Percentiles rank a stretch among this genome's conserved stretches.
Evolutionary conservation across 2,888 invertebrate species (phyloP).

Genomic region (Conomelus anceps): DNA sequence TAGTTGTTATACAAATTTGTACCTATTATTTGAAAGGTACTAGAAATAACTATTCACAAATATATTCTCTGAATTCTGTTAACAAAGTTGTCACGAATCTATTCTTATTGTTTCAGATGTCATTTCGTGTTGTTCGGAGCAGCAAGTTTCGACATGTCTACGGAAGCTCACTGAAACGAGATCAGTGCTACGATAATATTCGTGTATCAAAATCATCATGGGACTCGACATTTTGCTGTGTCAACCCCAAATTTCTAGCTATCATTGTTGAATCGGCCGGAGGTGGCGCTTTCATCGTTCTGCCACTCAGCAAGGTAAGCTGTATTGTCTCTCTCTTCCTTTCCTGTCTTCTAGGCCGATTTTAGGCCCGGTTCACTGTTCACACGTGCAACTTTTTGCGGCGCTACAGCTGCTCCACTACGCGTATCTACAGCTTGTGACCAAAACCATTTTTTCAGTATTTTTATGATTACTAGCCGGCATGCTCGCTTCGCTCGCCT

Average conservation of each 20-base stretch:
- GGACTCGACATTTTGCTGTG: conserved; percentile 97
- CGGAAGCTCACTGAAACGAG: conserved; percentile 84
- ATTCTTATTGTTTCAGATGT: conserved; percentile 52
- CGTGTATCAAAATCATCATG: conserved; percentile 95
- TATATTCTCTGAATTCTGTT: no score
- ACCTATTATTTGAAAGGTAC: no score
- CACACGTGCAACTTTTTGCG: no score
- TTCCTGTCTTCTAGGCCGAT: no score
- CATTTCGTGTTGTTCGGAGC: conserved; percentile 93
- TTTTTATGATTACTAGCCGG: no score
- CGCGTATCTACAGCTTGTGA: no score
- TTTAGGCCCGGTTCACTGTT: no score
- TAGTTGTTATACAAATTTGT: no score
- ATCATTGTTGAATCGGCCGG: conserved; percentile 96
- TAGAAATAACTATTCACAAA: no score
- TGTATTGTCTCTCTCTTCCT: background rate
- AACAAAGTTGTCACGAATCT: background rate
- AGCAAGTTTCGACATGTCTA: conserved; percentile 98
- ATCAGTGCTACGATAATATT: conserved; percentile 96
- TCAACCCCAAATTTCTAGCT: conserved; percentile 95
- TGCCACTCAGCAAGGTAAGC: conserved; percentile 83
- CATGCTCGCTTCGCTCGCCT: no score
- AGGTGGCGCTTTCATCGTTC: conserved; percentile 90
- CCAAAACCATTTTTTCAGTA: no score
- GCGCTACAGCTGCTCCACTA: no score